Conservation (phyloP, 2,888 invertebrate species). For the Linnaemya tessellans region DNA sequence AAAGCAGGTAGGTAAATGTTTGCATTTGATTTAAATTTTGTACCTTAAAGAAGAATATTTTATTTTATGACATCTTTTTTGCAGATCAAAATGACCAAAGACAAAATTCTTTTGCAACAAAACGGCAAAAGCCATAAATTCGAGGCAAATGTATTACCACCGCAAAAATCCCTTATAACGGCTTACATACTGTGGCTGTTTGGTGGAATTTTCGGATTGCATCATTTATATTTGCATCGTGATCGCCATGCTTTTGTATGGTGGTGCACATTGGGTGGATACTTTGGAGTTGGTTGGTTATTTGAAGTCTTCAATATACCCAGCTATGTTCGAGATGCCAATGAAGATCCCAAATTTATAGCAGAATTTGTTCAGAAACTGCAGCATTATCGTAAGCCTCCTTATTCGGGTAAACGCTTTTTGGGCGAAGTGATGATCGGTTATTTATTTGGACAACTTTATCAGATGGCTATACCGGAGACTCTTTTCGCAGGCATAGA, state of each 20-base stretch:
- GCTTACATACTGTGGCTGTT: constrained; percentile 94
- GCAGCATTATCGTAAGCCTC: constrained; percentile 88
- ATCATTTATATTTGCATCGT: constrained; percentile 94
- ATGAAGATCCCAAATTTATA: constrained; percentile 88
- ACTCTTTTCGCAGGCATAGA: constrained; percentile 89
- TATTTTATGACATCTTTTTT: not conserved
- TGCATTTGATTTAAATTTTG: too few species aligned
- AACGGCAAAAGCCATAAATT: constrained; percentile 54
- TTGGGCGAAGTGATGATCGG: constrained; percentile 90
- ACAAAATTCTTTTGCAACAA: constrained; percentile 42
- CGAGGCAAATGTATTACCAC: constrained; percentile 74
- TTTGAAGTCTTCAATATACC: constrained; percentile 93
- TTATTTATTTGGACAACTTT: constrained; percentile 91
- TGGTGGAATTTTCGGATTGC: constrained; percentile 94
- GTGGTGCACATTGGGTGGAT: constrained; percentile 93
- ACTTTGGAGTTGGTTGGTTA: constrained; percentile 93
- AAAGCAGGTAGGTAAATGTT: not conserved
- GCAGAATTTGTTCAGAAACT: constrained; percentile 87
- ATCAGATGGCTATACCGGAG: constrained; percentile 90
- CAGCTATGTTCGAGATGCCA: constrained; percentile 92
- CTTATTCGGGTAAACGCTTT: constrained; percentile 91
- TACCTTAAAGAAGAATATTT: not conserved
- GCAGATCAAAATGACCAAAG: constrained; percentile 62
- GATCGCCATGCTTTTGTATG: constrained; percentile 96
- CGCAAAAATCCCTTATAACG: constrained; percentile 86